Evolutionary conservation across 2,113 vertebrate species (phyloP), one percentile per base, ranked within the genome.

Genomic region (Tursiops truncatus): DNA sequence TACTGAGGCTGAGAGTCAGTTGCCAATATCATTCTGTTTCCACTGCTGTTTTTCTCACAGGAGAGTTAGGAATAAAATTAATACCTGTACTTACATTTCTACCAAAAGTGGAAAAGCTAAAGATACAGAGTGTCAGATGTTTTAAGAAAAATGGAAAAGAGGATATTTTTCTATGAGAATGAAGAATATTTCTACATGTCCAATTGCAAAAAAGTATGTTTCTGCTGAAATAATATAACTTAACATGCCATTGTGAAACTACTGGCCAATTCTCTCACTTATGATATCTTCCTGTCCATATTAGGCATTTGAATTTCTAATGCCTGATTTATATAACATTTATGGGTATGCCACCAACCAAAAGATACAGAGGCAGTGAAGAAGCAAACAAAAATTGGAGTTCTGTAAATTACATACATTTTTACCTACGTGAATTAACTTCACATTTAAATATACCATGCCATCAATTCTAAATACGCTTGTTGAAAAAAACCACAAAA

Each of bases 321-420:
- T 7, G 2, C 56, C 41, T 81, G 41, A 36, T 90, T 80, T 74
- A 94, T 68, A 10, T 60, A 94, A 53, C 36, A 84, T 1, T 8
- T 92, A 41, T n/a, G 63, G 36, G 53, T 60, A 84, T 47, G 60
- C 70, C n/a, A 84, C 5, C 33, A 67, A 63, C 8, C 3, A n/a
- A 15, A 96, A 96, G 26, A 92, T 33, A 87, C 2, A 90, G 26
- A 81, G 47, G 44, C 41, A 96, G 21, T 89, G 50, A 83, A 81
- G 96, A 91, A 89, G 63, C 36, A 87, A 97, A 92, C 28, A 70
- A 94, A 76, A 84, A 67, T 23, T 87, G n/a, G 76, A 91, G 33
- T 60, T 95, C 70, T 94, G 60, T 94, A 71, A 97, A 85, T n/a
- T 47, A 82, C 8, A 84, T 6, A 85, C 17, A 63, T 89, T 38